Evolutionary conservation across 2,888 invertebrate genomes (phyloP).

Genomic region (Pterobdella sp.): DNA sequence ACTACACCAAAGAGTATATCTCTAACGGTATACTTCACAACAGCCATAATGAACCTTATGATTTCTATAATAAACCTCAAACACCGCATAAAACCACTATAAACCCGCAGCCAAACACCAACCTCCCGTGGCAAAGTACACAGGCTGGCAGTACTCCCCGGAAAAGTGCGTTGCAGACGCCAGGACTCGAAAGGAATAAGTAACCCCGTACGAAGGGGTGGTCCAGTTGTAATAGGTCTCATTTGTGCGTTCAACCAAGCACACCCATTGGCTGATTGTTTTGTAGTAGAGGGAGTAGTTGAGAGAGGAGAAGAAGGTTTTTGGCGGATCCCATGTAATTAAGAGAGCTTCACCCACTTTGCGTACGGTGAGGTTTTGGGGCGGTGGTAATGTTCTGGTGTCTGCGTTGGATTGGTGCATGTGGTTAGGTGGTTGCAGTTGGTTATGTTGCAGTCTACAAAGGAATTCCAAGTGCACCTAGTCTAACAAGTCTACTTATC

Average conservation of each 20-base stretch:
- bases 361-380: conserved; percentile 7
- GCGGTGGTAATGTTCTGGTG: neutral
- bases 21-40: no score
- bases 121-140: conserved; percentile 34
- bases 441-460: no score
- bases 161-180: conserved; percentile 12
- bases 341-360: neutral
- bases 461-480: no score
- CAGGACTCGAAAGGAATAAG: conserved; percentile 37
- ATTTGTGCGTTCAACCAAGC: conserved; percentile 28
- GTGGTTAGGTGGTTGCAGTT: neutral
- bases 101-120: neutral
- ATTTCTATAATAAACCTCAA: no score
- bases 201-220: conserved; percentile 36
- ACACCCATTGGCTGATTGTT: conserved; percentile 38
- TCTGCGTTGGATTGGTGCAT: neutral
- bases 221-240: conserved; percentile 37
- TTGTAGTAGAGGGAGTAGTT: conserved; percentile 44
- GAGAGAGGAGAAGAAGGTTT: conserved; percentile 42
- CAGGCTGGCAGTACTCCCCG: conserved; percentile 23
- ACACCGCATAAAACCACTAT: neutral
- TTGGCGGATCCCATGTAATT: conserved; percentile 13
- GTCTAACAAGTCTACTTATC: no score
- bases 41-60: no score
- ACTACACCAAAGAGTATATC: no score